phyloP scores from a whole-genome alignment of 2,888 invertebrate genomes.

The Hirtodrosophila trivittata region DNA sequence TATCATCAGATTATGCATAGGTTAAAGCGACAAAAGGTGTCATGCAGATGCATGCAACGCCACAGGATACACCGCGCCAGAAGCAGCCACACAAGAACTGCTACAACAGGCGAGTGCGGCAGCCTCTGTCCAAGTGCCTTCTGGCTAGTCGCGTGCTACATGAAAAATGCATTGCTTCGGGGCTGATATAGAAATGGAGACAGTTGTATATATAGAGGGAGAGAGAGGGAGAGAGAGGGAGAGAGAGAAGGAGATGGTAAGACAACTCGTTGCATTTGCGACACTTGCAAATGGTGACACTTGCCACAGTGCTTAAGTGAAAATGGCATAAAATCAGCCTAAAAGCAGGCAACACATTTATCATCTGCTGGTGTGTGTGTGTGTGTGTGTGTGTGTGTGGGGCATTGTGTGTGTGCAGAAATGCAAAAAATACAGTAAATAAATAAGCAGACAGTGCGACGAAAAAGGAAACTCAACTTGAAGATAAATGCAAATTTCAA shows the following conservation, averaged over 20 bases:
- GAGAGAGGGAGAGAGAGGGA: not conserved
- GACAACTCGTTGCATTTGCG: conserved; percentile 31
- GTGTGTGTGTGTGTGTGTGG: conserved; percentile 5
- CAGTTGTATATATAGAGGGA: not conserved
- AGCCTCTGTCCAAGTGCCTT: conserved; percentile 17
- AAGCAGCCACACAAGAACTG: conserved; percentile 4
- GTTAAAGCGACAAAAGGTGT: conserved; percentile 47
- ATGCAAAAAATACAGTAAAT: conserved; percentile 38
- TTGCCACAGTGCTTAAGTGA: conserved; percentile 42
- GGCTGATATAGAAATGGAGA: not conserved
- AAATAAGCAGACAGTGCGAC: conserved; percentile 46
- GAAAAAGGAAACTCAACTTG: conserved; percentile 49
- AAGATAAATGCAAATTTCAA: conserved; percentile 74
- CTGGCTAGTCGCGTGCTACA: conserved; percentile 23
- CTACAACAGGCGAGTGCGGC: not conserved
- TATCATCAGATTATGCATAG: conserved; percentile 64
- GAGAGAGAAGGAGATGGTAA: conserved; percentile 1
- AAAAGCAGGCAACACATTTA: conserved; percentile 48
- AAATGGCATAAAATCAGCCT: conserved; percentile 64
- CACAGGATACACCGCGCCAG: conserved; percentile 10
- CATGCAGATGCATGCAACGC: conserved; percentile 35
- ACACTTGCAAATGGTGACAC: conserved; percentile 46
- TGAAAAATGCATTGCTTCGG: conserved; percentile 43
- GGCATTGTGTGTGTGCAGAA: conserved; percentile 11
- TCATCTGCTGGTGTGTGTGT: conserved; percentile 18